phyloP scores from a whole-genome alignment of 2,797 vertebrate species.

The Phrynocephalus forsythii region DNA sequence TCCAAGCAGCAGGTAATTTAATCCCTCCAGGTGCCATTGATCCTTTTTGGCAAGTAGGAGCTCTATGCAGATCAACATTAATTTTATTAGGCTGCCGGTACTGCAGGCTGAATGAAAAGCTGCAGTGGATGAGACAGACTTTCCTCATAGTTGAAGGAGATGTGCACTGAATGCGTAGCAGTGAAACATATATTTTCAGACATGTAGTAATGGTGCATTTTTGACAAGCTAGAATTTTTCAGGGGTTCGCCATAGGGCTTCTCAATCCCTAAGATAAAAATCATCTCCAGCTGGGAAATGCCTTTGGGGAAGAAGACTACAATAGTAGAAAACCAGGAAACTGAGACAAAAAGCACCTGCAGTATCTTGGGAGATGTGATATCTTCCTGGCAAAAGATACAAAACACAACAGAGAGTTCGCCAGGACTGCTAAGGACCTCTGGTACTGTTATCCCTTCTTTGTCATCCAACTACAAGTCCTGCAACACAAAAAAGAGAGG shows the following conservation, averaged over 20 bases:
- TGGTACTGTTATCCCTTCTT: no score
- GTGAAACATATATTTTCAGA: background rate
- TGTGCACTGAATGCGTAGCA: background rate
- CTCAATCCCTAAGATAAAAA: background rate
- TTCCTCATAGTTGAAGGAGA: background rate
- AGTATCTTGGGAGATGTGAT: no score
- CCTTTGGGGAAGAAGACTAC: no score
- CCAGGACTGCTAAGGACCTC: no score
- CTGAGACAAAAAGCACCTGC: no score
- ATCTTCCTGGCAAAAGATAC: no score
- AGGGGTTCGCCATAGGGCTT: no score
- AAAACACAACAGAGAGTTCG: no score
- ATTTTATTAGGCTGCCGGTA: conserved; percentile 23
- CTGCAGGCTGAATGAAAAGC: conserved; percentile 29
- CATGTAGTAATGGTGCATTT: background rate
- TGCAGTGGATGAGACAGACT: background rate
- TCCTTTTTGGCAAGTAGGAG: conserved; percentile 21
- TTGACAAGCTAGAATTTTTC: background rate
- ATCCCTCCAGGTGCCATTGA: conserved; percentile 27
- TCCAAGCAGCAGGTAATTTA: conserved; percentile 37
- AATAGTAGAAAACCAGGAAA: no score
- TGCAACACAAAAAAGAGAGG: no score
- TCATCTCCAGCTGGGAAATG: no score
- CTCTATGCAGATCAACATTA: conserved; percentile 27
- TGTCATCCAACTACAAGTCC: no score